phyloP scores from a whole-genome alignment of 2,797 vertebrate species.

The Tarsius wallacei region DNA sequence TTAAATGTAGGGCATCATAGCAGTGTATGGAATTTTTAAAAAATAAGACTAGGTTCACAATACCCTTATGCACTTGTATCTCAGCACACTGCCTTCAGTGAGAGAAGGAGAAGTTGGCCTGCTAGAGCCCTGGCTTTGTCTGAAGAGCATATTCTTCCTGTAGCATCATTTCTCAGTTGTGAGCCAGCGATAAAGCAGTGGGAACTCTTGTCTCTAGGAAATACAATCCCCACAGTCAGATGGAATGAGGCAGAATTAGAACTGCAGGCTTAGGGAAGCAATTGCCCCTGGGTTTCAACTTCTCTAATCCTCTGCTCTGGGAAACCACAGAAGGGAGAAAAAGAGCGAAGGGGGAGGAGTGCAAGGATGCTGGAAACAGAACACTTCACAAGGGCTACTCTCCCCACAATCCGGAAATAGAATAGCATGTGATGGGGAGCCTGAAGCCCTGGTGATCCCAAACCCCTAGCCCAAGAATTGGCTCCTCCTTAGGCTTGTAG shows the following conservation, averaged over 20 bases:
- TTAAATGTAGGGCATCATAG: neutral
- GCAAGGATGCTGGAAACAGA: neutral
- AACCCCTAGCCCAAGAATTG: neutral
- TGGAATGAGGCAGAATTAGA: neutral
- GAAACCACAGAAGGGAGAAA: neutral
- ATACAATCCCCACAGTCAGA: neutral
- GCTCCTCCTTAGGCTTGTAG: neutral
- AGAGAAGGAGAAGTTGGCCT: too few species aligned
- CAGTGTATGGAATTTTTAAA: neutral
- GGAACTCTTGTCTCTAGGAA: neutral
- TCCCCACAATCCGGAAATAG: neutral
- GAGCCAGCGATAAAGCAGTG: neutral
- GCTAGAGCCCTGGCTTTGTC: neutral
- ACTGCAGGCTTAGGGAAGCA: too few species aligned
- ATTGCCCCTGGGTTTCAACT: neutral
- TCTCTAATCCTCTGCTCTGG: neutral
- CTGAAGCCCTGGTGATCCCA: neutral
- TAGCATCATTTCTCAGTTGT: neutral
- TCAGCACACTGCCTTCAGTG: neutral
- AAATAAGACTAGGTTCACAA: neutral
- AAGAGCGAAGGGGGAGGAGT: neutral
- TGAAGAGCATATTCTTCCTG: rapidly evolving
- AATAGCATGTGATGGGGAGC: neutral
- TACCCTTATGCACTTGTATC: neutral
- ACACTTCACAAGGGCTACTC: neutral